Evolutionary conservation across 2,797 vertebrate genomes (phyloP), one percentile per base, ranked within the genome.

Genomic region (Brotula barbata): DNA sequence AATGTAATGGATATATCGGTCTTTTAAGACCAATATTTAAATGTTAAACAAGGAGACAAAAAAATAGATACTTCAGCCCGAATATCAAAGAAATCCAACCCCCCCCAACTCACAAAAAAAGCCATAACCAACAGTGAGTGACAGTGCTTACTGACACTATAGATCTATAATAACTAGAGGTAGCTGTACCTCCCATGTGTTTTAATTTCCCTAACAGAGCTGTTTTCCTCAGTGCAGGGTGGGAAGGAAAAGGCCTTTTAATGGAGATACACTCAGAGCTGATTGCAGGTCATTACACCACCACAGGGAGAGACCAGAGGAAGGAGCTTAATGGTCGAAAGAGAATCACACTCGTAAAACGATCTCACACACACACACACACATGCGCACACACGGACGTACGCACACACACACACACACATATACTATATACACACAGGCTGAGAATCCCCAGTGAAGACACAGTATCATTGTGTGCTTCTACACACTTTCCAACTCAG

Each of bases 221-320:
- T 7, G 47, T 67, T 77, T 70, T 93, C 91, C 91, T 92, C 92
- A 81, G 91, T 90, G 90, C 90, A 91, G 90, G 90, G 91, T 90
- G 92, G 64, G 59, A 78, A 73, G 49, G 64, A 76, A 71, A 78
- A 68, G 69, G 73, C 92, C 92, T 93, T 89, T 96, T 95, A 96
- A 96, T 96, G 93, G 94, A 93, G 94, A 94, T 94, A 94, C 94
- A 94, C 94, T 96, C 94, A 92, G 91, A 94, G 95, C 92, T 91
- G 89, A 95, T 95, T 94, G 94, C 92, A 93, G 94, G 94, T 96
- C 94, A 94, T 97, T 97, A 96, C 93, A 93, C 93, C 94, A 94
- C 93, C 94, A 93, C 94, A 91, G 95, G 94, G 93, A 95, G 91
- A 92, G 92, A 95, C 94, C 94, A 93, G 93, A 95, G 94, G 93